Evolutionary conservation across 2,888 invertebrate genomes (phyloP), one percentile per base, ranked within the genome.

Genomic region (Meganola albula): DNA sequence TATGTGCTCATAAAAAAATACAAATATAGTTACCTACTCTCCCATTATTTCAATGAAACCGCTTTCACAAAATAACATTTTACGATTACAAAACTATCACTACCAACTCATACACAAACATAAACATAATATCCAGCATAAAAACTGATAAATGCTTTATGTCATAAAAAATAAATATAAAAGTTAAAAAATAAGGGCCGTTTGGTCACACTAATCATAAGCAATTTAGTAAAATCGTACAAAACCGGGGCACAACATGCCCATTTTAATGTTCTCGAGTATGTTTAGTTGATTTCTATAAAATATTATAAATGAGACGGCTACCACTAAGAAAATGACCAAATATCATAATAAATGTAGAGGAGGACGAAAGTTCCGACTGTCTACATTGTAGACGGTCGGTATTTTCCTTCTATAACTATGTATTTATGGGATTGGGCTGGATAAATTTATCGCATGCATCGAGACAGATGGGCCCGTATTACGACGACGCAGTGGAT

Each of bases 261-360:
- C 58, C 59, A 74, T 62, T 69, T 77, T 82, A 80, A 84, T 80
- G 82, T 80, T 74, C 70, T 64, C 76, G 59, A 66, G 65, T 77
- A 66, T 74, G 77, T 84, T 79, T 84, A 82, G 85, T 84, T 85
- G 85, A 84, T 84, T 85, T 84, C 85, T 84, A 78, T 83, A 82
- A 85, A 84, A 82, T 84, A 79, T 84, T 83, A 83, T 84, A 80
- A 84, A 83, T 74, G 82, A 74, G 80, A 82, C 70, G 75, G 85
- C 85, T 85, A 84, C 84, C 77, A 84, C 80, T 79, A 79, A 76
- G 72, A 67, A 63, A 82, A 79, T 83, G 79, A 82, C 83, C 84
- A 82, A 84, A 84, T 78, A 80, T 79, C 74, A 68, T 75, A 62
- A 57, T 57, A 37, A 11, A 13, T 28, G 67, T 52, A 65, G 40